A percentile compares a stretch with the other conserved stretches of the same genome.
Conservation (phyloP, 2,797 vertebrate species). For the Epinephelus malabaricus region DNA sequence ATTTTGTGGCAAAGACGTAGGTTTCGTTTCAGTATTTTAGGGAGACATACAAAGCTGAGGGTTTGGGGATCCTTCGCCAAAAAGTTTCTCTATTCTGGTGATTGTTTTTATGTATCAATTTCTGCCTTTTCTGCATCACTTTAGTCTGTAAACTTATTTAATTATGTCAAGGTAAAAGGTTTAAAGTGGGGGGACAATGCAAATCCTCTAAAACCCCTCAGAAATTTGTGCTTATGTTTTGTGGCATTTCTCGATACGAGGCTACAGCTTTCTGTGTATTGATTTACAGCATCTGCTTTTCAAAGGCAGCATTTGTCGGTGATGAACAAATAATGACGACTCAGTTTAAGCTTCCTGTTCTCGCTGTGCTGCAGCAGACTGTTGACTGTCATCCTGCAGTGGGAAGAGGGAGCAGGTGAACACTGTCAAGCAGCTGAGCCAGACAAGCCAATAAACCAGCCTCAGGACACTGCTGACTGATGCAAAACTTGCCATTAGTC, state of each 20-base stretch:
- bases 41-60: no score
- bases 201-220: no score
- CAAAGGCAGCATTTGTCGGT: not conserved
- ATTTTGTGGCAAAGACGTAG: no score
- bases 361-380: slow-evolving; percentile 37
- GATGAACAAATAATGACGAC: slow-evolving; percentile 5
- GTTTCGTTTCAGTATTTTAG: no score
- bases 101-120: no score
- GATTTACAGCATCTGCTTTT: slow-evolving; percentile 7
- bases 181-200: no score
- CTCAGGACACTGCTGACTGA: slow-evolving; percentile 72
- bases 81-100: no score
- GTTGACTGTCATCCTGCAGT: slow-evolving; percentile 50
- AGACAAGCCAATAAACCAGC: slow-evolving; percentile 66
- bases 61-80: no score
- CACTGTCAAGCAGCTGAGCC: slow-evolving; percentile 60
- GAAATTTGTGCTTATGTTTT: not conserved
- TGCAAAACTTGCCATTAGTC: slow-evolving; percentile 62
- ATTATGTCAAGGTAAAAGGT: no score
- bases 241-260: not conserved
- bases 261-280: not conserved
- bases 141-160: no score
- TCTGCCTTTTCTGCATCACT: no score
- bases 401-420: slow-evolving; percentile 71
- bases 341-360: slow-evolving; percentile 18